Conservation (phyloP, 1,140 invertebrate species). For the Anagrus nilaparvatae region DNA sequence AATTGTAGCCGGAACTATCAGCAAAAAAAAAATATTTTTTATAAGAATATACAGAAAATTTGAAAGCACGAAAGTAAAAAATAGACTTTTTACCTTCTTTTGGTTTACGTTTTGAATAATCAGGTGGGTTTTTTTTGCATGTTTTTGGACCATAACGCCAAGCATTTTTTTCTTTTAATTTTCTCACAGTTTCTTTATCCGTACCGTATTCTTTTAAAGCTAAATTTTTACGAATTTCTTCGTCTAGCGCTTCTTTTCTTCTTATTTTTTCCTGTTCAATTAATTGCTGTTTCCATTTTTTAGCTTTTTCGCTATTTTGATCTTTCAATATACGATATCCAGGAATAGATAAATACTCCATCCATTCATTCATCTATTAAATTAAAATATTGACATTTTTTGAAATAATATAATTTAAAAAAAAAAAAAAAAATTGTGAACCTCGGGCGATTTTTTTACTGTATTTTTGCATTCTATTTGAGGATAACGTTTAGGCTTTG, state of each 20-base stretch:
- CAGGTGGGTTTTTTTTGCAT: no score
- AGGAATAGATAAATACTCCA: conserved; percentile 20
- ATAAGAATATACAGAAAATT: no score
- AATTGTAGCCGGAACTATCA: no score
- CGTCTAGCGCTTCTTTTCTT: conserved; percentile 3
- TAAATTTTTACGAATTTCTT: background rate
- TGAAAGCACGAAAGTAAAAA: no score
- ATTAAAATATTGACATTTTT: background rate
- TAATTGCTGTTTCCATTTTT: conserved; percentile 17
- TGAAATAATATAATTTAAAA: background rate
- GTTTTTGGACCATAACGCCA: no score
- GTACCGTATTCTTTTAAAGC: no score
- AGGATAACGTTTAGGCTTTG: conserved; percentile 15
- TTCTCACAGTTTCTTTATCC: conserved; percentile 3
- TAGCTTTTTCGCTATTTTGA: conserved; percentile 14
- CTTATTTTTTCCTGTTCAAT: conserved; percentile 15
- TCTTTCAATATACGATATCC: conserved; percentile 18
- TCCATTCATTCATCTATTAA: conserved; percentile 19
- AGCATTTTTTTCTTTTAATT: conserved; percentile 11
- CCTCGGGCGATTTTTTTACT: conserved; percentile 9
- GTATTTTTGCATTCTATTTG: conserved; percentile 16
- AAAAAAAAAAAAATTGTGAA: background rate
- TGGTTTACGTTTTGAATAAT: no score
- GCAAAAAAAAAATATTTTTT: no score
- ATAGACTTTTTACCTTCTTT: conserved; percentile 11